phyloP scores from a whole-genome alignment of 1,140 invertebrate species.

The Theocolax elegans region DNA sequence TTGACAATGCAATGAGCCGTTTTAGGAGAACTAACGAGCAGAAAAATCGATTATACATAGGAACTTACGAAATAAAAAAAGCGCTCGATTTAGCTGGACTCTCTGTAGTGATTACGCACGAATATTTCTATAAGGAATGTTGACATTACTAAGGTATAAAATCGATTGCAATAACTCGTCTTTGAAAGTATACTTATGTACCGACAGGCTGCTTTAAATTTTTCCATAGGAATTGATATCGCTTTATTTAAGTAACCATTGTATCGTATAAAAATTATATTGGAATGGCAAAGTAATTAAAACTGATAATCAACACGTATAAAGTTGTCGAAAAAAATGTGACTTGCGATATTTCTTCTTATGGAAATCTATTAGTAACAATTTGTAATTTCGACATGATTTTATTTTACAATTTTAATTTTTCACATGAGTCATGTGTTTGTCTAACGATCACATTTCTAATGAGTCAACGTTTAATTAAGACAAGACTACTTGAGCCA shows the following conservation, averaged over 20 bases:
- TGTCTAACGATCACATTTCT: constrained; percentile 12
- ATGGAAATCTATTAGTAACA: not conserved
- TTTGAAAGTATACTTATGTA: constrained; percentile 50
- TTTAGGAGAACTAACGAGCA: constrained; percentile 17
- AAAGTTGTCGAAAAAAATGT: constrained; percentile 6
- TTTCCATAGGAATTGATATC: constrained; percentile 26
- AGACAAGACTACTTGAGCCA: no score
- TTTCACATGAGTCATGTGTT: constrained; percentile 22
- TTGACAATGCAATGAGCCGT: not conserved
- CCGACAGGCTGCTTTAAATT: constrained; percentile 38
- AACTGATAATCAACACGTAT: not conserved
- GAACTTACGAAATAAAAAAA: constrained; percentile 19
- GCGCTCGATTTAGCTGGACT: constrained; percentile 42
- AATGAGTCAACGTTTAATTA: no score
- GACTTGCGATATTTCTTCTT: constrained; percentile 23
- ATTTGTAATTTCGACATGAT: not conserved
- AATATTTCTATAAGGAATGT: constrained; percentile 46
- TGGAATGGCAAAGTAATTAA: constrained; percentile 17
- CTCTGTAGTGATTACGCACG: constrained; percentile 47
- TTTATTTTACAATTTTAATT: not conserved
- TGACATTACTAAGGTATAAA: constrained; percentile 47
- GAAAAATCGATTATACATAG: constrained; percentile 24
- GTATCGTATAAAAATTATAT: constrained; percentile 8
- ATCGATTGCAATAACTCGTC: constrained; percentile 50
- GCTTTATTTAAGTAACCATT: constrained; percentile 7